Conservation (phyloP, 1,140 invertebrate genomes). For the Pachyrhynchus sulphureomaculatus region DNA sequence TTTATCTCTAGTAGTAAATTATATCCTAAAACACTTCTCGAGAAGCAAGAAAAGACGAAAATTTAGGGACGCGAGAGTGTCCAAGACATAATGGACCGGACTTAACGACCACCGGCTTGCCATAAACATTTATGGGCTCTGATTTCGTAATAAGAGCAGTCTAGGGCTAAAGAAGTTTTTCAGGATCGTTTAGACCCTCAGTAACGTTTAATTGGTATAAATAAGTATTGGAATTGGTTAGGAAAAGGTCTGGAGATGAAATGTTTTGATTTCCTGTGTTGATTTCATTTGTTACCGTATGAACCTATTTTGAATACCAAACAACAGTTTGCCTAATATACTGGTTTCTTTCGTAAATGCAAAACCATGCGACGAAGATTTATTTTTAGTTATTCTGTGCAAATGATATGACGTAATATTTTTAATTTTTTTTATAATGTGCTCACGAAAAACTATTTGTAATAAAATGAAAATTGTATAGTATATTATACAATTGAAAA, state of each 20-base stretch:
- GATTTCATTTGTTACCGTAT: neutral
- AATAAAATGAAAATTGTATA: no score
- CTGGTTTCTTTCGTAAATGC: no score
- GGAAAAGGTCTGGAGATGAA: neutral
- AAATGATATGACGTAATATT: no score
- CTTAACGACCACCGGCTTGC: slow-evolving; percentile 2
- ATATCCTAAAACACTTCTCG: neutral
- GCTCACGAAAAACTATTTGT: no score
- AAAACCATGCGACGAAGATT: no score
- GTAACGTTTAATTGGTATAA: neutral
- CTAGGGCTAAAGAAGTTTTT: slow-evolving; percentile 5
- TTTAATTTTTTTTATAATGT: no score
- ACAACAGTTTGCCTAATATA: no score
- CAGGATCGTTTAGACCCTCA: neutral
- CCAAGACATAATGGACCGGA: slow-evolving; percentile 4
- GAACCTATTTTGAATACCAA: neutral
- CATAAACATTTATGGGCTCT: slow-evolving; percentile 5
- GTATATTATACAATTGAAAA: no score
- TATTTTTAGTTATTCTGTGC: no score
- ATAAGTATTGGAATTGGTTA: neutral
- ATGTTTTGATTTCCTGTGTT: neutral
- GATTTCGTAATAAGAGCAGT: neutral
- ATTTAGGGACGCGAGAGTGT: neutral
- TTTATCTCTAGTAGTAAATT: no score
- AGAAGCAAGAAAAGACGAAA: slow-evolving; percentile 2